Evolutionary conservation across 2,797 vertebrate species (phyloP).

Genomic region (Meda fulgida): DNA sequence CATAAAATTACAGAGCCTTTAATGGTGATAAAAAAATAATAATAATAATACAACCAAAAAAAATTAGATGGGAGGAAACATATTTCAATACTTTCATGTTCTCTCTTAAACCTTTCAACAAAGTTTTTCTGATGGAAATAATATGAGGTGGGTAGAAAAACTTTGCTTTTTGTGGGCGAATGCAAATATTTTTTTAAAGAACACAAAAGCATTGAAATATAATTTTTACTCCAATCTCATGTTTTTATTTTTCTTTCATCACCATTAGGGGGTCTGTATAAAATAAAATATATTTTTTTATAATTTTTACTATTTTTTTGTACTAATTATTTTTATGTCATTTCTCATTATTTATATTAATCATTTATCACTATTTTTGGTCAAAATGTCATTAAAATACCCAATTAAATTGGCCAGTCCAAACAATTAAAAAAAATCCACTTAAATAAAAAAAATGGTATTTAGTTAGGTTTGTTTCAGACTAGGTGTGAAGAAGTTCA

Average conservation of each 20-base stretch:
- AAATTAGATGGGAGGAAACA: neutral
- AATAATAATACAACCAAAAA: no score
- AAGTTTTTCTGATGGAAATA: neutral
- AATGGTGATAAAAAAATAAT: no score
- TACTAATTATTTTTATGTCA: neutral
- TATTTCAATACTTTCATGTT: neutral
- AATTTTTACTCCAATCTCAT: no score
- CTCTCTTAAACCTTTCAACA: neutral
- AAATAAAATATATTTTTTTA: neutral
- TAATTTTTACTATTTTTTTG: neutral
- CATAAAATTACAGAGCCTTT: neutral
- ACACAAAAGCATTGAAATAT: neutral
- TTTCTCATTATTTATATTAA: neutral
- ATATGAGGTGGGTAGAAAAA: neutral
- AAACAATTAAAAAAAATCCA: neutral
- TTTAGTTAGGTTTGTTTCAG: neutral
- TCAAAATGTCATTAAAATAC: neutral
- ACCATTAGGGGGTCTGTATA: neutral
- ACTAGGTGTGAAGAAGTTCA: neutral
- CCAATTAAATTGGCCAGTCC: neutral
- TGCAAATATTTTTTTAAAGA: neutral
- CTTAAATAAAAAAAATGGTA: neutral
- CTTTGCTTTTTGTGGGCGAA: neutral
- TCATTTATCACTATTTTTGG: neutral
- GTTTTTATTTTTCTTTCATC: neutral